Evolutionary conservation across 2,888 invertebrate species (phyloP).

Genomic region (Hedychridium roseum): DNA sequence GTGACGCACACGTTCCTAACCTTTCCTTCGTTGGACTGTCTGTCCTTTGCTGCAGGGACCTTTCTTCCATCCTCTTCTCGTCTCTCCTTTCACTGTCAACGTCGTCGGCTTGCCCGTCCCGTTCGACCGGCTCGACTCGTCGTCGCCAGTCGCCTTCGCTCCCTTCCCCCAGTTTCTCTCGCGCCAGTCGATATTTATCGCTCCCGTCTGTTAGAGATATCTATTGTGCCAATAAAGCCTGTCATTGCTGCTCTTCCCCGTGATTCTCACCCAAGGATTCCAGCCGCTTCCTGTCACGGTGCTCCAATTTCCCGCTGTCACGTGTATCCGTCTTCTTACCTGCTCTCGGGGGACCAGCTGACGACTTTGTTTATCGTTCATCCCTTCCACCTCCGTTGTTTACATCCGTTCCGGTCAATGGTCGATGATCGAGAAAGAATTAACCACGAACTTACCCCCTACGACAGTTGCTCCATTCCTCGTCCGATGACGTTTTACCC

Average conservation of each 20-base stretch:
- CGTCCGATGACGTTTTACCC: no score
- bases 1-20: constrained; percentile 11
- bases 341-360: not conserved
- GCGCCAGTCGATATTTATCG: not conserved
- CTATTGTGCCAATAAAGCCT: no score
- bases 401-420: no score
- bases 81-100: constrained; percentile 1
- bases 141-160: constrained; percentile 1
- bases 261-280: not conserved
- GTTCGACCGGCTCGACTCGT: constrained; percentile 7
- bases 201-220: no score
- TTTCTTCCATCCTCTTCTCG: constrained; percentile 1
- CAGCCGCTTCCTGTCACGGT: not conserved
- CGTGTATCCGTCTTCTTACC: not conserved
- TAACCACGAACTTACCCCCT: no score
- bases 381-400: no score
- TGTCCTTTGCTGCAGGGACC: no score
- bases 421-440: no score
- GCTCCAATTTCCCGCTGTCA: not conserved
- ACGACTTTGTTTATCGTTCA: no score
- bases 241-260: not conserved
- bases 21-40: constrained; percentile 8
- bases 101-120: constrained; percentile 5
- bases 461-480: no score
- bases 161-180: constrained; percentile 1